Evolutionary conservation across 2,888 invertebrate genomes (phyloP).

Genomic region (Drosophila anomelani): DNA sequence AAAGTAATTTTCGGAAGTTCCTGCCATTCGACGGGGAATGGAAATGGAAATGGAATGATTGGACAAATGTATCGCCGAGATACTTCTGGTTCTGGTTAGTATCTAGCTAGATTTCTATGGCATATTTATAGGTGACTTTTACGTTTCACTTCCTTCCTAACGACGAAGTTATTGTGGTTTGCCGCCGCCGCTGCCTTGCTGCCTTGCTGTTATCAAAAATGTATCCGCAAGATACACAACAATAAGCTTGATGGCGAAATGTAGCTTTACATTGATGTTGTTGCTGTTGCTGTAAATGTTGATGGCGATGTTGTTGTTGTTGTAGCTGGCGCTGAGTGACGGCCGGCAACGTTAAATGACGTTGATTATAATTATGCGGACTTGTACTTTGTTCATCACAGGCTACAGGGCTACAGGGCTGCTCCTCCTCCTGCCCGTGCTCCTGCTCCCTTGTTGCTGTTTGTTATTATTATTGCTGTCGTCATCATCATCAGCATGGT

Average conservation of each 20-base stretch:
- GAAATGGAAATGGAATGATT: slow-evolving; percentile 19
- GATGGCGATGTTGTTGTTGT: slow-evolving; percentile 39
- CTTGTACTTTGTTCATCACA: slow-evolving; percentile 74
- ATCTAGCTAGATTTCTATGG: slow-evolving; percentile 41
- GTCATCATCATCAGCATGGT: slow-evolving; percentile 43
- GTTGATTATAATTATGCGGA: slow-evolving; percentile 82
- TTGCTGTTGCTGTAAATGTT: slow-evolving; percentile 18
- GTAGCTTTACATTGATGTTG: slow-evolving; percentile 65
- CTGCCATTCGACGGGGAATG: slow-evolving; percentile 9
- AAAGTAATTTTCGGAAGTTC: slow-evolving; percentile 38
- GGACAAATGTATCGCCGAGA: slow-evolving; percentile 32
- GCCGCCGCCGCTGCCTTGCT: slow-evolving; percentile 6
- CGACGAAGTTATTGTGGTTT: slow-evolving; percentile 73
- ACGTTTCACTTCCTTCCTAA: slow-evolving; percentile 62
- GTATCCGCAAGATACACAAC: slow-evolving; percentile 78
- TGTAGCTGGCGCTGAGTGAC: slow-evolving; percentile 70
- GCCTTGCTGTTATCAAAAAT: slow-evolving; percentile 70
- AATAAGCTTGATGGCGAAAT: slow-evolving; percentile 72
- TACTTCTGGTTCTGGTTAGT: slow-evolving; percentile 10
- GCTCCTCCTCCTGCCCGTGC: slow-evolving; percentile 36
- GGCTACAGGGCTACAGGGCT: slow-evolving; percentile 60
- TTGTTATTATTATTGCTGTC: slow-evolving; percentile 67
- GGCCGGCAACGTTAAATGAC: slow-evolving; percentile 80
- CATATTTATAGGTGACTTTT: slow-evolving; percentile 50
- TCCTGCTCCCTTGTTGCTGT: slow-evolving; percentile 52